Evolutionary conservation across 2,888 invertebrate genomes (phyloP), one percentile per base, ranked within the genome.

Genomic region (Dryadula phaetusa): DNA sequence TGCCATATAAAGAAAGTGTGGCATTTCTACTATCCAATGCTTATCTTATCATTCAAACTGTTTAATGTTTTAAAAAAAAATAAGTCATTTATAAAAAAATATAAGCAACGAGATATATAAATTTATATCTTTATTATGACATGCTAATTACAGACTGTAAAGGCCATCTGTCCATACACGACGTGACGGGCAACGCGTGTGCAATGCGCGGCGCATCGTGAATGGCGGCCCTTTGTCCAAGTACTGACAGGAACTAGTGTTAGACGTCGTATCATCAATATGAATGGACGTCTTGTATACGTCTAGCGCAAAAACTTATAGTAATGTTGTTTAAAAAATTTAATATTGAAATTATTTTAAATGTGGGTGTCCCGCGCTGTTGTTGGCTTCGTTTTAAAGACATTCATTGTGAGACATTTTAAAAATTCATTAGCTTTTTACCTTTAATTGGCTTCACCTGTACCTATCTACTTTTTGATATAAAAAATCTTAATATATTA

Each of bases 221-320:
- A 71, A 70, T 70, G 73, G 72, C 74, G 72, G 75, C 67, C 67
- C 73, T 72, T 75, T 76, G 74, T 74, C 67, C 60, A 61, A 53
- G 40, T 70, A 68, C 73, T 70, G 76, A 76, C 76, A 76, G 76
- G 72, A 74, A 76, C 76, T 68, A 62, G 70, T 74, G 74, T 73
- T 66, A 72, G 72, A 69, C 72, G 58, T 60, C 62, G 70, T 69
- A 69, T 65, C 66, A 73, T 70, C 68, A 71, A 69, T 67, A 71
- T 72, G 67, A 69, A 73, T 70, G 72, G 65, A 64, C 49, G 68
- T 40, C 62, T 58, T 60, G 66, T 61, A 22, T 67, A 56, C 58
- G 69, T 71, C 72, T 71, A 58, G 64, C 63, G 54, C 62, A 65
- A 63, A 63, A 65, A 65, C 56, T 67, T 28, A 37, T 28, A 37